Evolutionary conservation across 2,888 invertebrate genomes (phyloP), one percentile per base, ranked within the genome.

Genomic region (Eudemis profundana): DNA sequence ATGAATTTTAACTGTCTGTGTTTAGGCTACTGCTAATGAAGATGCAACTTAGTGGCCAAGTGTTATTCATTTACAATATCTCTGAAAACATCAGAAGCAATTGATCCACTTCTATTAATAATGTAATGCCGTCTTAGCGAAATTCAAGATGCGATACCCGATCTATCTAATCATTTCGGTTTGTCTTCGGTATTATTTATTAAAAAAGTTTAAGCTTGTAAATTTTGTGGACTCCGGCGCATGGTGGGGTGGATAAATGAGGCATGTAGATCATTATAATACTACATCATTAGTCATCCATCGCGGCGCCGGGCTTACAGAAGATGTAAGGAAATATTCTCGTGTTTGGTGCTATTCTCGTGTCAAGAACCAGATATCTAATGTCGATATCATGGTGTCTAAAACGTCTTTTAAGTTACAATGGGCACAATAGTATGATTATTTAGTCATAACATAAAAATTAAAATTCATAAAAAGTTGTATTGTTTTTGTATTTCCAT

Each of bases 261-360:
- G 70, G 62, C 69, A 68, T 74, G 76, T 79, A 74, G 74, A 78
- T 79, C 78, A 79, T 82, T 81, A 79, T 75, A 77, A 78, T 77
- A 74, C 69, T 69, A 73, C 71, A 77, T 78, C 82, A 81, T 82
- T 78, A 78, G 72, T 82, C 81, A 80, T 77, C 56, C 36, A 50
- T 66, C 49, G 56, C 65, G 19, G 61, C 66, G 65, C 40, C 61
- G 67, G 59, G 61, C 59, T 57, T 62, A 42, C 54, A 38, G 51
- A 60, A 12, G 47, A 29, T 23, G 27, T 33, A 53, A n/a, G 70
- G 64, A 68, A 60, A 40, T 63, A 47, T 38, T 67, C 69, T 36
- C 46, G 61, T 72, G 27, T 73, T 75, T 70, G 71, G 70, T 72
- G 70, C 69, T 70, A 72, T 73, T 69, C 69, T 64, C 68, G 71